Evolutionary conservation across 2,797 vertebrate species (phyloP).

Genomic region (Dendrocincla fuliginosa): DNA sequence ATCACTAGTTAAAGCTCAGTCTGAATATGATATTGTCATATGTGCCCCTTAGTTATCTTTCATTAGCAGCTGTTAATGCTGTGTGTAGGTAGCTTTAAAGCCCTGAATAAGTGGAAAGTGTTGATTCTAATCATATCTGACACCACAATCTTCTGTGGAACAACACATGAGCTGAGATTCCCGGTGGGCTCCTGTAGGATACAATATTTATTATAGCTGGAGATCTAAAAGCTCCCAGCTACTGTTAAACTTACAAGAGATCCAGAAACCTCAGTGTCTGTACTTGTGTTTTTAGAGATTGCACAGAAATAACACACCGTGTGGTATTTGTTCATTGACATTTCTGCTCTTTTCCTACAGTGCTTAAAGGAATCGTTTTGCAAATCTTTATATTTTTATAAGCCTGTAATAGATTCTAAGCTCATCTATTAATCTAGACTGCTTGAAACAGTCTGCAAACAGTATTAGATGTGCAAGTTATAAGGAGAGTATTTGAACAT

Average conservation of each 20-base stretch:
- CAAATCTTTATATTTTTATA: constrained; percentile 8
- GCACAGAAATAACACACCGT: constrained; percentile 36
- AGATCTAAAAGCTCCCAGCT: constrained; percentile 74
- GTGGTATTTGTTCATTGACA: not conserved
- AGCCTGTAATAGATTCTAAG: not conserved
- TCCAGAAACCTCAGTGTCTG: constrained; percentile 51
- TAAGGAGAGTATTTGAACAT: not conserved
- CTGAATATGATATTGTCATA: not conserved
- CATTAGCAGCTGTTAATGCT: constrained; percentile 52
- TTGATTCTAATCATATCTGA: constrained; percentile 79
- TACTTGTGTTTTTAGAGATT: constrained; percentile 55
- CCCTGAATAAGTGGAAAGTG: constrained; percentile 63
- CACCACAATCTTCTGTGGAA: constrained; percentile 73
- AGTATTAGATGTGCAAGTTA: not conserved
- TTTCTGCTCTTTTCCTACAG: constrained; percentile 12
- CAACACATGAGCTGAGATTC: constrained; percentile 70
- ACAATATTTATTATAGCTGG: constrained; percentile 78
- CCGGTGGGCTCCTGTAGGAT: constrained; percentile 67
- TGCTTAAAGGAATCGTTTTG: not conserved
- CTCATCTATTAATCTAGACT: not conserved
- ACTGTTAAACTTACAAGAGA: constrained; percentile 68
- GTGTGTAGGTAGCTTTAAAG: constrained; percentile 64
- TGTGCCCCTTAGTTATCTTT: not conserved
- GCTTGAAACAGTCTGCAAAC: not conserved
- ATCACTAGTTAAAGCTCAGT: not conserved